Evolutionary conservation across 2,888 invertebrate species (phyloP).

Genomic region (Lasioglossum leucozonium): DNA sequence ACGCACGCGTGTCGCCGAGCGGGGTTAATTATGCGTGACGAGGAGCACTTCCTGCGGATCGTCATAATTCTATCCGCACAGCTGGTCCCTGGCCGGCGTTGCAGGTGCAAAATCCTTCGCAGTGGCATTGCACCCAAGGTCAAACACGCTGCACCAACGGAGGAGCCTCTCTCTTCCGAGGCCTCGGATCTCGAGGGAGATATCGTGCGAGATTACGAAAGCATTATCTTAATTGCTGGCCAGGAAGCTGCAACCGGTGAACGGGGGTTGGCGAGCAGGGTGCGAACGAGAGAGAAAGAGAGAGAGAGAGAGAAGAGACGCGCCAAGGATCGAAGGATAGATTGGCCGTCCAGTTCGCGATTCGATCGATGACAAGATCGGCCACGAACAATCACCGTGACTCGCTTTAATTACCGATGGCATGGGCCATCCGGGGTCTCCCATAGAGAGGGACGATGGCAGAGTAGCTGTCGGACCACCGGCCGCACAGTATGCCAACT

Average conservation of each 20-base stretch:
- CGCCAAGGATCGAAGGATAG: conserved; percentile 49
- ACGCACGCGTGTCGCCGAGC: background rate
- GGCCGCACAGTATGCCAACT: conserved; percentile 71
- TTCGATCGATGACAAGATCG: conserved; percentile 78
- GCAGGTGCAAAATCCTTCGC: conserved; percentile 71
- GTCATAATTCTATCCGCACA: conserved; percentile 33
- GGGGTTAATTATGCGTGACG: conserved; percentile 4
- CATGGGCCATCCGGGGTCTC: conserved; percentile 49
- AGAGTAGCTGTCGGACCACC: conserved; percentile 69
- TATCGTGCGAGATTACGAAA: conserved; percentile 71
- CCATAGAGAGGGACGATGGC: conserved; percentile 52
- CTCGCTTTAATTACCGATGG: conserved; percentile 77
- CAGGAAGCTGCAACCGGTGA: conserved; percentile 54
- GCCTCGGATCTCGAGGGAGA: conserved; percentile 61
- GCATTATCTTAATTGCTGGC: conserved; percentile 77
- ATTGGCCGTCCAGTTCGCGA: conserved; percentile 58
- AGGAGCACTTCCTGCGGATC: conserved; percentile 7
- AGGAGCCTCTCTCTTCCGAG: conserved; percentile 32
- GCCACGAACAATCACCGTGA: conserved; percentile 77
- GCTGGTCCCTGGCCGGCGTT: conserved; percentile 34
- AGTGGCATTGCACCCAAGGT: conserved; percentile 70
- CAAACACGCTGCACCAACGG: conserved; percentile 60
- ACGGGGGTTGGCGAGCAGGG: conserved; percentile 22
- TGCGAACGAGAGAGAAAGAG: conserved; percentile 25
- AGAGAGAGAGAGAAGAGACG: background rate